These are phyloP conservation scores for Siderastrea siderea DNA, from an alignment of 92 coral and sea anemone genomes.

Conservation along the genomic window DNA sequence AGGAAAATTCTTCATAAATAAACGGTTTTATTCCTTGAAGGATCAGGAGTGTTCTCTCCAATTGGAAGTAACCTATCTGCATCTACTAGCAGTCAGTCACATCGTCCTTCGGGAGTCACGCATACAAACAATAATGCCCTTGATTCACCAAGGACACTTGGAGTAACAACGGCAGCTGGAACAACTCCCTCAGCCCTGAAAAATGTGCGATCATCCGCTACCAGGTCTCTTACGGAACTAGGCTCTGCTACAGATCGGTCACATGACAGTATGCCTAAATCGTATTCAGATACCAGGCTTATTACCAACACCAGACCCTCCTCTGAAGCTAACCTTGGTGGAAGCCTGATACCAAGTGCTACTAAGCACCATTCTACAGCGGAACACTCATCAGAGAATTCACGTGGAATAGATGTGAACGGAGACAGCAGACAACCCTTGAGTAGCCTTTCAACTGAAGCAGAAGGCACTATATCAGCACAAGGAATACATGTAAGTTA, in stretches of 20 bases:
- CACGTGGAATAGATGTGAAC: neutral
- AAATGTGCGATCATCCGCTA: slow-evolving; percentile 12
- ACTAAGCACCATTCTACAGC: neutral
- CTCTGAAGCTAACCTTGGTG: neutral
- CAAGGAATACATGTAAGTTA: slow-evolving; percentile 3
- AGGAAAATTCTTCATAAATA: neutral
- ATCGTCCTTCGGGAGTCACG: slow-evolving; percentile 51
- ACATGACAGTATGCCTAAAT: neutral
- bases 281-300: slow-evolving; percentile 21
- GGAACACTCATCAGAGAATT: neutral
- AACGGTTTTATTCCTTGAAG: slow-evolving; percentile 7
- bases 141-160: slow-evolving; percentile 51
- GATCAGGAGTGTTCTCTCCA: slow-evolving; percentile 88
- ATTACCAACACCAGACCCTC: slow-evolving; percentile 11
- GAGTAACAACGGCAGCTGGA: slow-evolving; percentile 36
- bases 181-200: slow-evolving; percentile 11
- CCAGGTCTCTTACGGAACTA: slow-evolving; percentile 18
- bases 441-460: neutral
- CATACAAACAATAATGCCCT: neutral
- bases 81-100: slow-evolving; percentile 38
- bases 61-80: slow-evolving; percentile 69
- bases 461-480: neutral
- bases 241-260: slow-evolving; percentile 17
- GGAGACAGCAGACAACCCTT: slow-evolving; percentile 15
- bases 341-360: slow-evolving; percentile 1